These are phyloP conservation scores for Pangasius macronema DNA, from an alignment of 2,797 vertebrate species.

Conservation along the genomic window DNA sequence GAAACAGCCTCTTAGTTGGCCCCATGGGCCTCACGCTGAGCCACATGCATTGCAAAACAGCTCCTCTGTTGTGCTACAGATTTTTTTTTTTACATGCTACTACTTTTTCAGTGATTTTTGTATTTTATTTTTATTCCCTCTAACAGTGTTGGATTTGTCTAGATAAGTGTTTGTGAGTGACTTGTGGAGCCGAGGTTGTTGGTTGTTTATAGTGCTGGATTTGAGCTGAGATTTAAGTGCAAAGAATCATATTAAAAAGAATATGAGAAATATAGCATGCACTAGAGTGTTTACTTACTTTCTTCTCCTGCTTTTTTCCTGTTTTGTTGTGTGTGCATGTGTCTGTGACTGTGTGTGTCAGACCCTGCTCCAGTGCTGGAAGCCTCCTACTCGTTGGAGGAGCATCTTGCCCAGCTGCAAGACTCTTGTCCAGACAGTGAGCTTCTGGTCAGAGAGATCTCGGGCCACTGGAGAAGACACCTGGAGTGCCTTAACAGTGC, in stretches of 20 bases:
- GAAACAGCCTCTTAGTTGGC: slow-evolving; percentile 86
- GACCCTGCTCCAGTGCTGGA: slow-evolving; percentile 89
- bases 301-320: background rate
- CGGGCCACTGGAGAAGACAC: slow-evolving; percentile 83
- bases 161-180: slow-evolving; percentile 71
- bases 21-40: slow-evolving; percentile 77
- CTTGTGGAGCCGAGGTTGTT: slow-evolving; percentile 58
- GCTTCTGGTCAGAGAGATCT: slow-evolving; percentile 77
- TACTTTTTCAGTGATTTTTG: slow-evolving; percentile 71
- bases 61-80: slow-evolving; percentile 84
- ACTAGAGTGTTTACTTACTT: slow-evolving; percentile 10
- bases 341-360: slow-evolving; percentile 57
- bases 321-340: background rate
- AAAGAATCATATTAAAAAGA: slow-evolving; percentile 8
- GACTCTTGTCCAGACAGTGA: slow-evolving; percentile 75
- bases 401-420: slow-evolving; percentile 85
- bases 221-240: slow-evolving; percentile 17
- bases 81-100: slow-evolving; percentile 65
- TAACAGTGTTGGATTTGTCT: slow-evolving; percentile 69
- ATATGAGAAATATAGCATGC: background rate
- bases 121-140: slow-evolving; percentile 49
- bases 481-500: slow-evolving; percentile 78
- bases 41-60: slow-evolving; percentile 86
- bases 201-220: slow-evolving; percentile 22
- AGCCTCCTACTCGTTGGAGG: slow-evolving; percentile 84